A percentile compares a stretch with the other conserved stretches of the same genome.
phyloP scores from a whole-genome alignment of 2,888 invertebrate genomes.

The Onchidella celtica region DNA sequence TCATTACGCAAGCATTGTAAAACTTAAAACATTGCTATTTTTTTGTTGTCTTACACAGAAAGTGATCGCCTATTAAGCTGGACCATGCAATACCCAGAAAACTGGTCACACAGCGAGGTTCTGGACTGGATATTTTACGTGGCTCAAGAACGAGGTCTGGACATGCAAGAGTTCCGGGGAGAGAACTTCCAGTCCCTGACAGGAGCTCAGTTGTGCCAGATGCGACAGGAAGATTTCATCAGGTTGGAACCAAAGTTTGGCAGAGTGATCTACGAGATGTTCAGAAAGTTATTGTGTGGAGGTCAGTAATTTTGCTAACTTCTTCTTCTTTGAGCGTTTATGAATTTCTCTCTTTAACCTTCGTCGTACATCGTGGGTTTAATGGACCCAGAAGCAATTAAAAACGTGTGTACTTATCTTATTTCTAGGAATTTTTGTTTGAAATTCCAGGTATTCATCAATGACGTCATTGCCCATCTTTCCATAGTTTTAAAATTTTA shows the following conservation, averaged over 20 bases:
- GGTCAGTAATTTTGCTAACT: too few relatives aligned
- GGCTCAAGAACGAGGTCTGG: constrained; percentile 64
- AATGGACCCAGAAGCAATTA: too few relatives aligned
- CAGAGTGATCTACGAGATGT: constrained; percentile 55
- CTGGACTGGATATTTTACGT: constrained; percentile 72
- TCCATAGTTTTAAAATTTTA: too few relatives aligned
- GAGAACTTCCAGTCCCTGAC: constrained; percentile 70
- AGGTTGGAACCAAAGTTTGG: constrained; percentile 68
- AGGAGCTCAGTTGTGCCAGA: constrained; percentile 66
- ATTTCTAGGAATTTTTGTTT: too few relatives aligned
- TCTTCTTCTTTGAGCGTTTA: too few relatives aligned
- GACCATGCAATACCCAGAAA: constrained; percentile 69
- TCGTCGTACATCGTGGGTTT: too few relatives aligned
- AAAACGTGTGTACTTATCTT: too few relatives aligned
- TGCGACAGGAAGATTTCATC: constrained; percentile 64
- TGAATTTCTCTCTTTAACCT: too few relatives aligned
- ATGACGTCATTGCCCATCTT: too few relatives aligned
- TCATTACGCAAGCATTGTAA: too few relatives aligned
- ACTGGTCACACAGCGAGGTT: constrained; percentile 68
- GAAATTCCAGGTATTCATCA: too few relatives aligned
- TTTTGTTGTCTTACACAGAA: constrained; percentile 37
- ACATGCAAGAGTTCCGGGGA: constrained; percentile 65
- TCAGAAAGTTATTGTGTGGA: constrained; percentile 48
- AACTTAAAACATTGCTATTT: too few relatives aligned
- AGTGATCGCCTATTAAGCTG: constrained; percentile 62